Base-by-base conservation (phyloP, 2,113 vertebrate species). In the Montifringilla adamsi region DNA sequence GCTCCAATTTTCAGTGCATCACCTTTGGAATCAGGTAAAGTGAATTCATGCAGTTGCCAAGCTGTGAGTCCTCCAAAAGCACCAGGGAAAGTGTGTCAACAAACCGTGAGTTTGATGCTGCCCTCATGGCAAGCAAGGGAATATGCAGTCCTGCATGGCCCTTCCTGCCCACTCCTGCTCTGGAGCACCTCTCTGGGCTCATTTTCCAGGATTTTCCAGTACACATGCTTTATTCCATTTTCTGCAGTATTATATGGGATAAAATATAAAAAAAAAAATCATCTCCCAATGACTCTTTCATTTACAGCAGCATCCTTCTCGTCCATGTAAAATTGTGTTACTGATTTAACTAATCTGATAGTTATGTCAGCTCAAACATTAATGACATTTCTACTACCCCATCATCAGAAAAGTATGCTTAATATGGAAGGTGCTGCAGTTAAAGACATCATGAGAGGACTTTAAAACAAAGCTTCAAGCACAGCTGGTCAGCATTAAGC, bases 401-500 rank as follows among this genome's bases (percentile, higher is more conserved):
- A 47, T 26, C 41, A n/a, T 44, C 63, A 80, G 15, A 31, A 39
- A 30, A 31, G 22, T 15, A 24, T n/a, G 70, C 53, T 92, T 74
- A 64, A 47, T n/a, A 30, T 39, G 76, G 64, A 88, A 81, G 63
- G 41, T 90, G 41, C 24, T 73, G 46, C 37, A 84, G 37, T 70
- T 79, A 46, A 93, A 90, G 68, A 72, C 22, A 33, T 84, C 35
- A 76, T 94, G 95, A 90, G 90, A 72, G 47, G 47, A 47, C 72
- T 91, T 91, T 39, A 88, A 94, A 93, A 77, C 44, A 90, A 95
- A 88, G 27, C 22, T 92, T 91, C 88, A 74, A 66, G 67, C 43
- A 83, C 90, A 96, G 87, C 82, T 93, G 91, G 75, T 56, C 79
- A 87, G 73, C 69, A 75, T 95, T 94, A 91, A 72, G 53, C 74